phyloP scores from a whole-genome alignment of 1,140 invertebrate genomes.

The Cyclargus thomasi region DNA sequence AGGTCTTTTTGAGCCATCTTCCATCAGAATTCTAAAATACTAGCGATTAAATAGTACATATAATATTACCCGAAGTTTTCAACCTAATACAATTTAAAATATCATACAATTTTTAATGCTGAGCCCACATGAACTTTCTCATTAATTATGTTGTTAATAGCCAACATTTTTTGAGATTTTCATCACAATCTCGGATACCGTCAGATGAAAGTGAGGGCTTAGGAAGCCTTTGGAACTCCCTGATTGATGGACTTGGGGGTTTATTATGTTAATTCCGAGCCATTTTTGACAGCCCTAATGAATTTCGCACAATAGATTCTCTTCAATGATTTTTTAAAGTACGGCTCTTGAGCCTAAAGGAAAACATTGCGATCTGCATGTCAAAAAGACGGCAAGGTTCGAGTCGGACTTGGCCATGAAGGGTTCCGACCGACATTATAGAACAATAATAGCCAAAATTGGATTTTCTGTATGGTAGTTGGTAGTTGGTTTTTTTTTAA shows the following conservation, averaged over 20 bases:
- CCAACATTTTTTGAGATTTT: neutral
- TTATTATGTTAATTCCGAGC: conserved; percentile 63
- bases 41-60: neutral
- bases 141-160: conserved; percentile 33
- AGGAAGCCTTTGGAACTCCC: conserved; percentile 57
- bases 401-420: no score
- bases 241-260: conserved; percentile 64
- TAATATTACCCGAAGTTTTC: neutral
- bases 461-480: no score
- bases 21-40: no score
- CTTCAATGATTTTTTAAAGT: neutral
- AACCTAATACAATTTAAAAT: neutral
- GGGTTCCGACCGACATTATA: no score
- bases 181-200: neutral
- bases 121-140: neutral
- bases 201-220: conserved; percentile 67
- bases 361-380: no score
- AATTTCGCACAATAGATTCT: conserved; percentile 17
- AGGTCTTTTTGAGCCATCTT: no score
- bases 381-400: no score
- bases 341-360: neutral
- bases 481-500: no score
- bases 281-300: conserved; percentile 31
- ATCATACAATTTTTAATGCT: neutral
- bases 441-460: no score